phyloP scores from a whole-genome alignment of 1,140 invertebrate species.

The Temnothorax longispinosus region DNA sequence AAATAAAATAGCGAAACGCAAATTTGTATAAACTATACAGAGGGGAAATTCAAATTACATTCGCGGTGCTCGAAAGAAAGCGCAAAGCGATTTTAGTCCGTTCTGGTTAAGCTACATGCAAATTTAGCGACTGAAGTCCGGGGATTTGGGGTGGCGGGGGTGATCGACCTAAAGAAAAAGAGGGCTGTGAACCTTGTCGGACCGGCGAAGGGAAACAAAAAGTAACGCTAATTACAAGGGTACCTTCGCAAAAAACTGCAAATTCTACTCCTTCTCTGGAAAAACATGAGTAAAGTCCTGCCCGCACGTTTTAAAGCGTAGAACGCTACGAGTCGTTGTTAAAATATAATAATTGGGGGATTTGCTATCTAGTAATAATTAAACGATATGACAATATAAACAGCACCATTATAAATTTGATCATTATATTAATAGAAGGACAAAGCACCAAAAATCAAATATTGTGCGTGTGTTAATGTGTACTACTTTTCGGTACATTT shows the following conservation, averaged over 20 bases:
- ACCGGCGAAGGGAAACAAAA: constrained; percentile 11
- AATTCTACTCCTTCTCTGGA: not conserved
- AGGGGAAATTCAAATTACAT: not conserved
- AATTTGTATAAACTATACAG: not conserved
- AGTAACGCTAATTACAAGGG: constrained; percentile 52
- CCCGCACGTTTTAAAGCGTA: not conserved
- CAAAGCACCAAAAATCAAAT: constrained; percentile 29
- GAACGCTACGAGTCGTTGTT: not conserved
- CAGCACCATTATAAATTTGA: not conserved
- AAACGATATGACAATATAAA: not conserved
- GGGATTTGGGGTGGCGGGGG: not conserved
- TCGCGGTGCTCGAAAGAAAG: constrained; percentile 31
- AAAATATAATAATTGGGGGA: not conserved
- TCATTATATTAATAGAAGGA: not conserved
- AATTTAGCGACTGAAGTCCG: constrained; percentile 49
- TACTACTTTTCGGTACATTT: not conserved
- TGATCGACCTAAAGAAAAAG: constrained; percentile 32
- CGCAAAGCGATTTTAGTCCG: constrained; percentile 16
- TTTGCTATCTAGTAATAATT: not conserved
- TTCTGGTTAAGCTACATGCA: constrained; percentile 50
- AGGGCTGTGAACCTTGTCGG: not conserved
- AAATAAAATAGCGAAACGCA: not conserved
- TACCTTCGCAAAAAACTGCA: constrained; percentile 22
- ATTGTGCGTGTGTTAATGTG: not conserved
- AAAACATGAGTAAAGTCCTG: constrained; percentile 24